These are phyloP conservation scores for Hydrotaea diabolus DNA, from an alignment of 2,888 invertebrate genomes.

Conservation along the genomic window DNA sequence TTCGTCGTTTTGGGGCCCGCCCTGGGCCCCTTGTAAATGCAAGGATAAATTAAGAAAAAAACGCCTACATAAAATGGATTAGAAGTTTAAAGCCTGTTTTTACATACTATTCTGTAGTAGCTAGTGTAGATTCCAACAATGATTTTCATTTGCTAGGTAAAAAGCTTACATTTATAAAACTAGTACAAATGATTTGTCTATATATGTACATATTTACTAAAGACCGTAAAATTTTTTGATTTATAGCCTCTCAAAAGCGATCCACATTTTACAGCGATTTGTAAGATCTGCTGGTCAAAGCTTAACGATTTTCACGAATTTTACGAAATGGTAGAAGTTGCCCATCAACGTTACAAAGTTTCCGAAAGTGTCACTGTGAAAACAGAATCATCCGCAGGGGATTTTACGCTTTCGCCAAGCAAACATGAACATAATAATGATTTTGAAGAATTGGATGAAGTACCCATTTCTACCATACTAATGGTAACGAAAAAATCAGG, in stretches of 20 bases:
- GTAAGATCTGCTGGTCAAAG: conserved; percentile 76
- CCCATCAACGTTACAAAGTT: conserved; percentile 68
- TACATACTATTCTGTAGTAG: too few relatives aligned
- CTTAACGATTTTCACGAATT: conserved; percentile 77
- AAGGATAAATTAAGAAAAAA: too few relatives aligned
- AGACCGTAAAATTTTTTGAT: too few relatives aligned
- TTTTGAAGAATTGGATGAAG: conserved; percentile 33
- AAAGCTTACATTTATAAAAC: too few relatives aligned
- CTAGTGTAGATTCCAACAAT: too few relatives aligned
- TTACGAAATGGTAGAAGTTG: conserved; percentile 76
- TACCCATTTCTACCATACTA: not conserved
- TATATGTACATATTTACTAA: too few relatives aligned
- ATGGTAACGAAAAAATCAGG: not conserved
- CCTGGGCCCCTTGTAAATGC: too few relatives aligned
- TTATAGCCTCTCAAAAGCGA: conserved; percentile 74
- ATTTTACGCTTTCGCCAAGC: not conserved
- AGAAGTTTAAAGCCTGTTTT: too few relatives aligned
- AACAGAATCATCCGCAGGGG: conserved; percentile 13
- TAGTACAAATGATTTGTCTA: too few relatives aligned
- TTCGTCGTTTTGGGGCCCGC: too few relatives aligned
- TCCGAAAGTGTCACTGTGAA: conserved; percentile 2
- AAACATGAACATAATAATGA: conserved; percentile 52
- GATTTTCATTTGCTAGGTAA: too few relatives aligned
- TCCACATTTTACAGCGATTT: conserved; percentile 75
- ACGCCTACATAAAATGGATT: too few relatives aligned